A percentile compares a stretch with the other conserved stretches of the same genome.
Conservation (phyloP, 2,797 vertebrate species). For the Enteromius treurensis region DNA sequence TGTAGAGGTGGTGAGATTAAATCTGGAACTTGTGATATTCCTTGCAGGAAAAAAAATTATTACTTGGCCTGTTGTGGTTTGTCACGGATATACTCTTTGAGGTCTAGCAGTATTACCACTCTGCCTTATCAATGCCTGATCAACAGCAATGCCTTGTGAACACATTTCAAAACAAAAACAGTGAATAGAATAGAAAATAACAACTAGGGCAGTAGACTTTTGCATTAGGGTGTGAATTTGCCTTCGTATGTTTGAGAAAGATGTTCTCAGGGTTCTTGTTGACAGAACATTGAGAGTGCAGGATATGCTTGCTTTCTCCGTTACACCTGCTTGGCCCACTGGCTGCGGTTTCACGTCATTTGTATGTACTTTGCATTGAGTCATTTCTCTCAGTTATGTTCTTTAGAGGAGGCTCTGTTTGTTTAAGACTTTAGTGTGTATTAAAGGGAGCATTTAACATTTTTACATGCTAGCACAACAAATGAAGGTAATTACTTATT, state of each 20-base stretch:
- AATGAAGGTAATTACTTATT: constrained; percentile 18
- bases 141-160: constrained; percentile 29
- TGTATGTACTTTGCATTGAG: constrained; percentile 22
- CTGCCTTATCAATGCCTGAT: constrained; percentile 30
- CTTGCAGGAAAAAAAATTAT: constrained; percentile 35
- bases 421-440: constrained; percentile 11
- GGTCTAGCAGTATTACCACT: constrained; percentile 35
- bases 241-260: constrained; percentile 15
- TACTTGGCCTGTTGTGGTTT: constrained; percentile 28
- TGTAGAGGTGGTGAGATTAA: constrained; percentile 57
- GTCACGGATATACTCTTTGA: constrained; percentile 43
- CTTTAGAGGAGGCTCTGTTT: constrained; percentile 6
- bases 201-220: constrained; percentile 18
- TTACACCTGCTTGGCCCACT: constrained; percentile 38
- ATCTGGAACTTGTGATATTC: constrained; percentile 60
- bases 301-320: constrained; percentile 36
- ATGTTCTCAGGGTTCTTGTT: constrained; percentile 35
- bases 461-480: constrained; percentile 16
- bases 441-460: constrained; percentile 12
- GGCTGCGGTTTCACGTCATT: constrained; percentile 22
- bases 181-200: constrained; percentile 42
- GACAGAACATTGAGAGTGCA: constrained; percentile 26
- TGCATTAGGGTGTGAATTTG: constrained; percentile 39
- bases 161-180: constrained; percentile 42
- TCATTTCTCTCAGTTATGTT: constrained; percentile 16